Evolutionary conservation across 2,113 vertebrate genomes (phyloP).

Genomic region (Alethe diademata): DNA sequence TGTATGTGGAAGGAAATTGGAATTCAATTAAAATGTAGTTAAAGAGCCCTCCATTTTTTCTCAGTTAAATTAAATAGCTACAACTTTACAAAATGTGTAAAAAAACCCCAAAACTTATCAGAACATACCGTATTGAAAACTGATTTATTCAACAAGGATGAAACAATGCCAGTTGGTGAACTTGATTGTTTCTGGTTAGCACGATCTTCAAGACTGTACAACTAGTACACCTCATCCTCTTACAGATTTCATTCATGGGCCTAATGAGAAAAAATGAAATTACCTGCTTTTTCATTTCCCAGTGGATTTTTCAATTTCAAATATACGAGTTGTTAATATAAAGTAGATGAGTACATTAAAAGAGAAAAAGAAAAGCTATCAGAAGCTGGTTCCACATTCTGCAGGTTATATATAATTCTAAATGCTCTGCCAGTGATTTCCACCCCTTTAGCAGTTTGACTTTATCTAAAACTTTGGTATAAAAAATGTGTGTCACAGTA

Average conservation of each 20-base stretch:
- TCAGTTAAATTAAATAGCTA: neutral
- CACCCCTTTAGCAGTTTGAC: neutral
- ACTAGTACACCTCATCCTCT: neutral
- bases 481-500: neutral
- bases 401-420: neutral
- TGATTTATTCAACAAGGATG: neutral
- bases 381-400: neutral
- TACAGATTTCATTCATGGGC: neutral
- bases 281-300: neutral
- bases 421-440: neutral
- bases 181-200: slow-evolving; percentile 5
- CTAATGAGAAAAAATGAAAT: neutral
- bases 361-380: neutral
- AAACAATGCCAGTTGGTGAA: neutral
- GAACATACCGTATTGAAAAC: neutral
- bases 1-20: neutral
- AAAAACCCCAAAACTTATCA: neutral
- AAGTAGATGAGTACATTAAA: neutral
- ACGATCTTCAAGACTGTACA: neutral
- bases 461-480: neutral
- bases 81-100: neutral
- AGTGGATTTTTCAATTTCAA: neutral
- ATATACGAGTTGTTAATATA: neutral
- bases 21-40: neutral
- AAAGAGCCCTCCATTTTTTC: neutral